Base-by-base conservation (phyloP, 2,797 vertebrate species). In the Chelmon rostratus region DNA sequence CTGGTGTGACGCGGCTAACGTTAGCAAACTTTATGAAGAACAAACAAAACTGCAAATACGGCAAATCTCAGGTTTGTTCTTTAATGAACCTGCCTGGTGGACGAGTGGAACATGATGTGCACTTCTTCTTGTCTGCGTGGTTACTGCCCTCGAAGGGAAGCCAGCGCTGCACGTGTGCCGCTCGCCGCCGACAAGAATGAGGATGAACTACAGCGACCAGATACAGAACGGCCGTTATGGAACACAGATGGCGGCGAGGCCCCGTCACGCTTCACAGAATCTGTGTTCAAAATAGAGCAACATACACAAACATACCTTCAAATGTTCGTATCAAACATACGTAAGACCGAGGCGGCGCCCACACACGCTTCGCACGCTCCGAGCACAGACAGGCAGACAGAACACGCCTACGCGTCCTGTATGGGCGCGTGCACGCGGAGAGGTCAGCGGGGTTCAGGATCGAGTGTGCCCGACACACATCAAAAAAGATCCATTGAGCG, bases 251-350 rank as follows among this genome's bases (percentile, higher is more conserved):
- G 68, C 65, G 10, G 63, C 9, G 54, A 31, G 49, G 31, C 61
- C 42, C 54, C 50, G 47, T 78, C 74, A 78, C 79, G 76, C 79
- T 47, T 57, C 31, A 25, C 23, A n/a, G 53, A 61, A 35, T 57
- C 57, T 79, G 76, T 67, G 47, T 81, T 81, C 63, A 79, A 77
- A 88, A 86, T 19, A 84, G 35, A 31, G 13, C 21, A 10, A 44
- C 23, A 1, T 16, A 66, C 59, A 79, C 73, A 69, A 68, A 65
- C 69, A 53, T 16, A 44, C 35, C 38, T 28, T 47, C 10, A 52
- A 49, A 23, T 2, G 8, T 52, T 64, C 31, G 31, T 12, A 8
- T 65, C 54, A 5, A 8, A 61, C 65, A 50, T 52, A 33, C 35
- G 70, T 8, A 31, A 28, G 21, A 37, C 0, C 12, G 13, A 21